phyloP scores from a whole-genome alignment of 2,113 vertebrate species.

The Pluvianellus socialis region DNA sequence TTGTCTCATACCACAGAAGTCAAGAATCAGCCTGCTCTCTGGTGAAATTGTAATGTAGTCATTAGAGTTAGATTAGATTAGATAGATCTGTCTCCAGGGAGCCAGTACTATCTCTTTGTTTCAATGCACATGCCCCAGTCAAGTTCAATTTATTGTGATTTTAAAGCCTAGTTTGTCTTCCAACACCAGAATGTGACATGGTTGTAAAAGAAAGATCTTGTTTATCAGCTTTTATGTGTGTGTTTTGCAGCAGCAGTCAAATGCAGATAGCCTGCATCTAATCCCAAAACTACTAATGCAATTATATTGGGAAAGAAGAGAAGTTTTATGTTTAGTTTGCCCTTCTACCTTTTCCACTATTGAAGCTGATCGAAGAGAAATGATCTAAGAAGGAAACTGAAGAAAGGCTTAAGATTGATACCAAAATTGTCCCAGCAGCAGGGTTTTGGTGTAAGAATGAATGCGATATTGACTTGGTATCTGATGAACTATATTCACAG shows the following conservation, averaged over 20 bases:
- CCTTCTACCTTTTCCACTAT: neutral
- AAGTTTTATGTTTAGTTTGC: neutral
- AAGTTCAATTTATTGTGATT: slow-evolving; percentile 35
- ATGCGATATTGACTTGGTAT: neutral
- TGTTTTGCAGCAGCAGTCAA: slow-evolving; percentile 18
- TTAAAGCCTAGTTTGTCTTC: slow-evolving; percentile 44
- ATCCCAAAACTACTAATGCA: slow-evolving; percentile 14
- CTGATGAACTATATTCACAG: neutral
- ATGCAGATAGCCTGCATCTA: neutral
- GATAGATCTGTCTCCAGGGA: slow-evolving; percentile 18
- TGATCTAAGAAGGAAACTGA: neutral
- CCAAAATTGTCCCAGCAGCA: neutral
- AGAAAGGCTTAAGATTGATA: neutral
- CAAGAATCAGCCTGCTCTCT: slow-evolving; percentile 1
- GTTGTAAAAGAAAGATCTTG: slow-evolving; percentile 3
- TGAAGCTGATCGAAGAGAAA: neutral
- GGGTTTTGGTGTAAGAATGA: neutral
- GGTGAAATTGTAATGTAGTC: neutral
- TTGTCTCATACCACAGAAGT: slow-evolving; percentile 1
- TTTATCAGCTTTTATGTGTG: slow-evolving; percentile 19
- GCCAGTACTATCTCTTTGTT: neutral
- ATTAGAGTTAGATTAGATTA: slow-evolving; percentile 25
- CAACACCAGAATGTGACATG: neutral
- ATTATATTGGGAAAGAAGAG: neutral
- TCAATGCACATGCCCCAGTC: slow-evolving; percentile 7